Conservation (phyloP, 2,113 vertebrate genomes). For the Xenopus laevis region DNA sequence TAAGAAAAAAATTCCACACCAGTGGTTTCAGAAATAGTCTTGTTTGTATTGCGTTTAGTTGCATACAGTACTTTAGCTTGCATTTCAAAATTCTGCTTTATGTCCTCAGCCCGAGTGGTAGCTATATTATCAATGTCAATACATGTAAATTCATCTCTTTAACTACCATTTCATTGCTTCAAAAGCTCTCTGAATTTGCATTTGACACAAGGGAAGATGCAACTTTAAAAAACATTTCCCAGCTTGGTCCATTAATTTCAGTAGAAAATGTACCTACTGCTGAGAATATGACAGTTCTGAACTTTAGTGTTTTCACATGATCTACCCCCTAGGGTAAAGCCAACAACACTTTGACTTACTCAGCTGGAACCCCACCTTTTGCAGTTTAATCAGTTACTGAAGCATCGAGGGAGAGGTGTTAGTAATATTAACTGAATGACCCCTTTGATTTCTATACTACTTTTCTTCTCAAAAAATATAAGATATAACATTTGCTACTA, state of each 20-base stretch:
- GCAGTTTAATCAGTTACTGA: constrained; percentile 66
- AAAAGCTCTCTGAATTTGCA: constrained; percentile 80
- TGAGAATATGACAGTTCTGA: constrained; percentile 79
- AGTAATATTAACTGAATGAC: constrained; percentile 53
- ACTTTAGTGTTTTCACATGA: constrained; percentile 75
- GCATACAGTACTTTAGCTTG: constrained; percentile 45
- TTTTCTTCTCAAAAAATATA: constrained; percentile 13
- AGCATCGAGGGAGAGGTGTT: constrained; percentile 51
- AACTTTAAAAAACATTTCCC: constrained; percentile 71
- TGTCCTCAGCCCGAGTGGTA: constrained; percentile 56
- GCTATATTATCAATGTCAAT: constrained; percentile 72
- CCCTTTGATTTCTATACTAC: constrained; percentile 51
- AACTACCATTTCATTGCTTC: constrained; percentile 75
- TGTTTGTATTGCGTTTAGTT: constrained; percentile 39
- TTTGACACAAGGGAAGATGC: constrained; percentile 77
- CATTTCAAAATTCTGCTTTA: constrained; percentile 55
- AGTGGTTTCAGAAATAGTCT: constrained; percentile 23
- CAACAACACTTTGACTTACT: constrained; percentile 65
- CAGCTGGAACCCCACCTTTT: constrained; percentile 61
- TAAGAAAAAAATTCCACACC: neutral
- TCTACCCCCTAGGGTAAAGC: constrained; percentile 71
- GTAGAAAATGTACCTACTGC: constrained; percentile 75
- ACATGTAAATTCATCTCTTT: constrained; percentile 69
- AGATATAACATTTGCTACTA: neutral
- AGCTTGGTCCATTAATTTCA: constrained; percentile 80